phyloP scores from a whole-genome alignment of 2,113 vertebrate species.

The Oophaga pumilio region DNA sequence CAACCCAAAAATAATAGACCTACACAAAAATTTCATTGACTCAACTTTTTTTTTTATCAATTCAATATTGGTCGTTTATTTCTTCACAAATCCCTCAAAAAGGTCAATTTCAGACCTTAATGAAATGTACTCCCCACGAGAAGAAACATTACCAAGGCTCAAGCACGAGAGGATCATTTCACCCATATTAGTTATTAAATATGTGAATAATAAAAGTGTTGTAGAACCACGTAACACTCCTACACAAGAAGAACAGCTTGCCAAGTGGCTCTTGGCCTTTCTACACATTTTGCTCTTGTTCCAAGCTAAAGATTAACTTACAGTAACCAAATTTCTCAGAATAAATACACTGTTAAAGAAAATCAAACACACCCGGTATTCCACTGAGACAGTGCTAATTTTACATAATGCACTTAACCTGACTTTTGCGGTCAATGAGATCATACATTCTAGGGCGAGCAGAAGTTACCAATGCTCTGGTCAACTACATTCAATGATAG shows the following conservation, averaged over 20 bases:
- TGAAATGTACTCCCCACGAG: not conserved
- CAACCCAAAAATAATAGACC: too few species aligned
- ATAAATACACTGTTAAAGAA: not conserved
- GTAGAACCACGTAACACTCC: not conserved
- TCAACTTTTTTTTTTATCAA: too few species aligned
- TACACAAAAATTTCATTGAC: too few species aligned
- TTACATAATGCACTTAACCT: not conserved
- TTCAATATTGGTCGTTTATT: too few species aligned
- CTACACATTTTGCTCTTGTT: not conserved
- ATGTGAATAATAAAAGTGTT: not conserved
- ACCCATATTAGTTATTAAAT: not conserved
- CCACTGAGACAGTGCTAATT: not conserved
- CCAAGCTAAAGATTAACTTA: slow-evolving; percentile 15
- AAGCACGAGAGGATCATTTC: not conserved
- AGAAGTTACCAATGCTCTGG: not conserved
- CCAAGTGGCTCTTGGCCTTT: not conserved
- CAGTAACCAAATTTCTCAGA: not conserved
- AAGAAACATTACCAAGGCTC: too few species aligned
- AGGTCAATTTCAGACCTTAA: not conserved
- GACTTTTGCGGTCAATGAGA: not conserved
- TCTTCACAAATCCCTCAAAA: too few species aligned
- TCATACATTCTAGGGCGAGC: too few species aligned
- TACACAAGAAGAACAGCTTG: not conserved
- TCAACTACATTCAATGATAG: not conserved
- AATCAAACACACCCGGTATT: not conserved